These are phyloP conservation scores for Callopanchax toddi DNA, from an alignment of 2,113 vertebrate genomes.

Conservation along the genomic window DNA sequence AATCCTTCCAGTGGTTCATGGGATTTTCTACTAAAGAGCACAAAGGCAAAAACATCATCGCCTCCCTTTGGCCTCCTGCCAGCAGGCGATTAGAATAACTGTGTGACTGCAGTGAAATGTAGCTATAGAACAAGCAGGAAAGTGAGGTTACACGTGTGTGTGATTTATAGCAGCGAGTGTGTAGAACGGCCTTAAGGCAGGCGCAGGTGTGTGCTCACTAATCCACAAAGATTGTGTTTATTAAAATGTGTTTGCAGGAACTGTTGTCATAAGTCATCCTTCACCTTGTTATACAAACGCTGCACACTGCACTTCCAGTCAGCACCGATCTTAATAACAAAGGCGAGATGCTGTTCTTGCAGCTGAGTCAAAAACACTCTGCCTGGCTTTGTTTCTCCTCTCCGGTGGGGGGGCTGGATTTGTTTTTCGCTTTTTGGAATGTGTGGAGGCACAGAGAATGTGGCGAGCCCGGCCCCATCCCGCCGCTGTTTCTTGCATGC, in stretches of 20 bases:
- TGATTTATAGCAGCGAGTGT: constrained; percentile 29
- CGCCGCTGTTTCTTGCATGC: constrained; percentile 8
- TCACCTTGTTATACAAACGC: not conserved
- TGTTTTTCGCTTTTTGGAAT: constrained; percentile 36
- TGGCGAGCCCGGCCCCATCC: not conserved
- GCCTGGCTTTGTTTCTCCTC: not conserved
- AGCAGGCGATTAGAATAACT: too few species aligned
- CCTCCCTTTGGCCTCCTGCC: too few species aligned
- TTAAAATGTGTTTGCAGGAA: constrained; percentile 3
- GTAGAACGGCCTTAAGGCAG: not conserved
- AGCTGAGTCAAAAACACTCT: constrained; percentile 8
- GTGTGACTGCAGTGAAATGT: not conserved
- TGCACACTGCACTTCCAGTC: constrained; percentile 7
- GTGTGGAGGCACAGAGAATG: constrained; percentile 46
- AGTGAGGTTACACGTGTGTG: not conserved
- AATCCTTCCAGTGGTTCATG: too few species aligned
- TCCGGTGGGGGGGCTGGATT: not conserved
- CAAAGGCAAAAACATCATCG: too few species aligned
- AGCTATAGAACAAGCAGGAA: not conserved
- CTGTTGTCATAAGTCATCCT: constrained; percentile 9
- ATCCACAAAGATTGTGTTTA: constrained; percentile 23
- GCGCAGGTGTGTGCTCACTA: not conserved
- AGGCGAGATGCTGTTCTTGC: constrained; percentile 5
- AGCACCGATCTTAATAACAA: constrained; percentile 19
- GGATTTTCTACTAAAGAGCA: too few species aligned